Base-by-base conservation (phyloP, 2,113 vertebrate species). In the Cairina moschata region DNA sequence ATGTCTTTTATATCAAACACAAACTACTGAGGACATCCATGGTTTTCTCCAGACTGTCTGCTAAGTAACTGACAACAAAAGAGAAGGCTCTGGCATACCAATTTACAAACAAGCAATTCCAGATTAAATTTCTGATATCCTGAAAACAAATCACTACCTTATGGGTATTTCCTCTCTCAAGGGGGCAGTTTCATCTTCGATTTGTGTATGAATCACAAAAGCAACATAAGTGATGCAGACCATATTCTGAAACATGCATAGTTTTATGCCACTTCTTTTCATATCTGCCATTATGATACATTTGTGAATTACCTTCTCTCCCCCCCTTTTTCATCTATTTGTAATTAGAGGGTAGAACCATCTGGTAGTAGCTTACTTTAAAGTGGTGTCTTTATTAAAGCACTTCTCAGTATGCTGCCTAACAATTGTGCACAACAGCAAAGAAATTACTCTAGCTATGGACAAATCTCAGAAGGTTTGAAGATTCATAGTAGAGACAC, bases 331-430 rank as follows among this genome's bases (percentile, higher is more conserved):
- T 80, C 68, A 20, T 26, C n/a, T 83, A 59, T 95, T 91, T 93
- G 84, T 92, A 95, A 96, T 96, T 91, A 96, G 87, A 94, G 77
- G 85, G 38, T 28, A 94, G 71, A 97, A 93, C 94, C 94, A 97
- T 96, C 97, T 94, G 88, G 71, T 42, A 63, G 50, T 28, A 76
- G 26, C 67, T 88, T 88, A 34, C 66, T 95, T 96, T 81, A 96
- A 96, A 96, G 62, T 42, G 62, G 68, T 52, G 50, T 69, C 86
- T 97, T 93, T 92, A 94, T 94, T 96, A 86, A 95, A 96, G 95
- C 66, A 75, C 55, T 95, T 91, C 76, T 91, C 72, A 62, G 60
- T 78, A 21, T 60, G 60, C 72, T 94, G 69, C 83, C 66, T 96
- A 91, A 86, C 66, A 90, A 73, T 60, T 3, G 5, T 34, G 44